Percentiles rank a stretch among this genome's conserved stretches.
Conservation (phyloP, 2,113 vertebrate genomes). For the Apodemus sylvaticus region DNA sequence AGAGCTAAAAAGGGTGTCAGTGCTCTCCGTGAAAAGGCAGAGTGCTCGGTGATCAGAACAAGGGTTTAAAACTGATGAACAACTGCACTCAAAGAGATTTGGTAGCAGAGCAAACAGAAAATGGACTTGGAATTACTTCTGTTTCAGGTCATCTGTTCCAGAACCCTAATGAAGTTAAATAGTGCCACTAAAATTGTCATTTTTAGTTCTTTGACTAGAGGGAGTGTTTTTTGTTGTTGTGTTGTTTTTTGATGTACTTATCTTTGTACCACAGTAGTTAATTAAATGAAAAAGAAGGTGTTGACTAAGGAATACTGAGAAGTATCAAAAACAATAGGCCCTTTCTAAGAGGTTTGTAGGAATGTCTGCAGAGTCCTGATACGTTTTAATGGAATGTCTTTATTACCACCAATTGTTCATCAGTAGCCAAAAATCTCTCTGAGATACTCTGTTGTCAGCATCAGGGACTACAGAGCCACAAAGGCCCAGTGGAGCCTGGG, state of each 20-base stretch:
- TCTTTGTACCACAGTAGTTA: background rate
- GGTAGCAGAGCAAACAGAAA: slow-evolving; percentile 81
- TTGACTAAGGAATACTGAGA: background rate
- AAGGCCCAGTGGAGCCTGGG: background rate
- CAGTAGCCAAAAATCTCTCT: background rate
- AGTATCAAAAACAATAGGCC: slow-evolving; percentile 17
- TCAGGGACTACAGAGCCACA: background rate
- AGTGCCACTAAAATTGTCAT: slow-evolving; percentile 70
- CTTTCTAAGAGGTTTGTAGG: background rate
- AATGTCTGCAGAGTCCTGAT: background rate
- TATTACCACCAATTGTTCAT: background rate
- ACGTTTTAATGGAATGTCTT: background rate
- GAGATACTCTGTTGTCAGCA: background rate
- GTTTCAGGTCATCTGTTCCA: slow-evolving; percentile 79
- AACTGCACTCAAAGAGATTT: slow-evolving; percentile 79
- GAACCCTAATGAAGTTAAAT: slow-evolving; percentile 66
- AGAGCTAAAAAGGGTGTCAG: slow-evolving; percentile 53
- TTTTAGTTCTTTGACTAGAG: slow-evolving; percentile 58
- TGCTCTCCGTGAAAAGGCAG: slow-evolving; percentile 59
- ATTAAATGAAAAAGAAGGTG: slow-evolving; percentile 28
- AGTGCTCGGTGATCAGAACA: slow-evolving; percentile 69
- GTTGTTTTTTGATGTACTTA: background rate
- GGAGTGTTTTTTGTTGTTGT: too few species aligned
- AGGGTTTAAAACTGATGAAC: slow-evolving; percentile 78
- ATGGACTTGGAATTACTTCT: slow-evolving; percentile 82